phyloP scores from a whole-genome alignment of 1,140 invertebrate genomes.

The Ctenoplectra terminalis region DNA sequence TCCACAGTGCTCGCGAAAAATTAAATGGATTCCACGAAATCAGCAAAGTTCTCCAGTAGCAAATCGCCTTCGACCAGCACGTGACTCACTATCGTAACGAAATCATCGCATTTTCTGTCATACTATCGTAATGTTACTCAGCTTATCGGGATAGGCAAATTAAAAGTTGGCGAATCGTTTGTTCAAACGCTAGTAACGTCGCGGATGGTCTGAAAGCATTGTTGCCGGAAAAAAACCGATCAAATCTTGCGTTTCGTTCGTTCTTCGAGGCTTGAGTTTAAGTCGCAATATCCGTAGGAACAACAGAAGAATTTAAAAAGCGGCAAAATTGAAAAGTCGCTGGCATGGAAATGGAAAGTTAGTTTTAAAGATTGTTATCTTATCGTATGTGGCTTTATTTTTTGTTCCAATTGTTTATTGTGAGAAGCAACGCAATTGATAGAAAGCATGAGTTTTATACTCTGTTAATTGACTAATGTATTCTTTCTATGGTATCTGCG shows the following conservation, averaged over 20 bases:
- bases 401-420: no score
- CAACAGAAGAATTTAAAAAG: not conserved
- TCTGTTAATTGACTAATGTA: no score
- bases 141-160: not conserved
- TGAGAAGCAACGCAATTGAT: no score
- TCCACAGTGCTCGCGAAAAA: not conserved
- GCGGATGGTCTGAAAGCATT: not conserved
- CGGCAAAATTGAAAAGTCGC: no score
- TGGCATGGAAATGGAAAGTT: not conserved
- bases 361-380: not conserved
- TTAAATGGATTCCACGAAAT: not conserved
- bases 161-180: not conserved
- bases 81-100: slow-evolving; percentile 8
- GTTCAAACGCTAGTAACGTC: not conserved
- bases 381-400: not conserved
- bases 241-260: not conserved
- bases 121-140: not conserved
- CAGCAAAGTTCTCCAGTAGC: not conserved
- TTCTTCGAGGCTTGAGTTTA: no score
- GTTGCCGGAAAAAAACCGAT: not conserved
- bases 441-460: no score
- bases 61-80: not conserved
- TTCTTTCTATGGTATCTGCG: no score
- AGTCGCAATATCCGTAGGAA: not conserved
- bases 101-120: not conserved